Conservation (phyloP, 2,797 vertebrate genomes). For the Xiphorhynchus erythropygius region DNA sequence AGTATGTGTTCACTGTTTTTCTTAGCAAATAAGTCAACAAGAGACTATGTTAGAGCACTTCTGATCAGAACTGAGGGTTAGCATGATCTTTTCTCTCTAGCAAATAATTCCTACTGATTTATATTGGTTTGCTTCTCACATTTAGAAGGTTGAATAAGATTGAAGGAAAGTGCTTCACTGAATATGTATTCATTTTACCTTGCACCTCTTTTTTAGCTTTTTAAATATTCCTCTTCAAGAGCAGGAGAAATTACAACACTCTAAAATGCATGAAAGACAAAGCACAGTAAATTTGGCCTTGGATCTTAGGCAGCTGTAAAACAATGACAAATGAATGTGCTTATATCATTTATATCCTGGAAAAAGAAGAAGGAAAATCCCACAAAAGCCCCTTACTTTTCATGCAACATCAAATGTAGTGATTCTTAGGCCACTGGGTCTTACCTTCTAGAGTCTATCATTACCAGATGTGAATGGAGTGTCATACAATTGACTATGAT, state of each 20-base stretch:
- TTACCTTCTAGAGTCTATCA: not conserved
- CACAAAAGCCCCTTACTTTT: not conserved
- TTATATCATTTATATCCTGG: not conserved
- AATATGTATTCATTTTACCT: not conserved
- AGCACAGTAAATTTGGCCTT: not conserved
- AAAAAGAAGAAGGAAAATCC: rapidly evolving
- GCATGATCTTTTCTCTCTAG: not conserved
- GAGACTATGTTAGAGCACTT: not conserved
- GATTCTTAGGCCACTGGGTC: not conserved
- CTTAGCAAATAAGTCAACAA: not conserved
- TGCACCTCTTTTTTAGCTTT: not conserved
- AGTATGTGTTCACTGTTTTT: not conserved
- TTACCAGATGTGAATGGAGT: not conserved
- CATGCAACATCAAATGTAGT: not conserved
- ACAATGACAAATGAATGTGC: not conserved
- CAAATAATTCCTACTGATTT: not conserved
- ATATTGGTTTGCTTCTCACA: not conserved
- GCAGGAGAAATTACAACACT: not conserved
- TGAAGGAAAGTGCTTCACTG: not conserved
- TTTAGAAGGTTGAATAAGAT: not conserved
- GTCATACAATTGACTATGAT: not conserved
- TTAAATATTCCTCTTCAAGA: not conserved
- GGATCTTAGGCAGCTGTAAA: not conserved
- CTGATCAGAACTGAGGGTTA: not conserved
- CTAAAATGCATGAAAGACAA: not conserved